Evolutionary conservation across 2,113 vertebrate genomes (phyloP), one percentile per base, ranked within the genome.

Genomic region (Suricata suricatta): DNA sequence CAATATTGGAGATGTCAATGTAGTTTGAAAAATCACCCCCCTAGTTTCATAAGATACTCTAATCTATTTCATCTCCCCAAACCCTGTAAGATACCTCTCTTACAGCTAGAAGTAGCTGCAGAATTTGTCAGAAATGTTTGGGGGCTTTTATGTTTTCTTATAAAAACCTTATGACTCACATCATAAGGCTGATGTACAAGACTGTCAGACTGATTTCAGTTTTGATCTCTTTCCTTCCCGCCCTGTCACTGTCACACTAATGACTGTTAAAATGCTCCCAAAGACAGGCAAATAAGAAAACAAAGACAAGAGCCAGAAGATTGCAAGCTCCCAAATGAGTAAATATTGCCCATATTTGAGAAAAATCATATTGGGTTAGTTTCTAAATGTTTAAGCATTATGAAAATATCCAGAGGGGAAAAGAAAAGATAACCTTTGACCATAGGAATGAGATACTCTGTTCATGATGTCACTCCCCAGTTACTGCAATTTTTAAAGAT

Each of bases 361-460:
- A 95, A 96, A 95, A 90, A 69, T 72, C 69, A 86, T 41, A 84
- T 41, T 93, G 93, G 50, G 72, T 97, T 90, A 82, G 81, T 95
- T 98, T 95, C 94, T 84, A 96, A 97, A 90, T 93, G 68, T 93
- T 88, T 88, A 81, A 93, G 31, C 79, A 88, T 95, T 86, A 47
- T 93, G 91, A 96, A 88, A 93, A 93, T 95, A 85, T 97, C 96
- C 87, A 92, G 97, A 84, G 79, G 35, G 50, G n/a, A 11, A 47
- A 8, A 16, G 57, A 29, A 63, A 68, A 96, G 97, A 97, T 97
- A 97, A 97, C 82, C 96, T 95, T 83, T 98, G 96, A 95, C 96
- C 77, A 4, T 92, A 91, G 89, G 81, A 96, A 97, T 95, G 93
- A 94, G 79, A 94, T 60, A 66, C 21, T 97, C 72, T 71, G 14